Conservation (phyloP, 1,140 invertebrate genomes). For the Teleopsis dalmanni region DNA sequence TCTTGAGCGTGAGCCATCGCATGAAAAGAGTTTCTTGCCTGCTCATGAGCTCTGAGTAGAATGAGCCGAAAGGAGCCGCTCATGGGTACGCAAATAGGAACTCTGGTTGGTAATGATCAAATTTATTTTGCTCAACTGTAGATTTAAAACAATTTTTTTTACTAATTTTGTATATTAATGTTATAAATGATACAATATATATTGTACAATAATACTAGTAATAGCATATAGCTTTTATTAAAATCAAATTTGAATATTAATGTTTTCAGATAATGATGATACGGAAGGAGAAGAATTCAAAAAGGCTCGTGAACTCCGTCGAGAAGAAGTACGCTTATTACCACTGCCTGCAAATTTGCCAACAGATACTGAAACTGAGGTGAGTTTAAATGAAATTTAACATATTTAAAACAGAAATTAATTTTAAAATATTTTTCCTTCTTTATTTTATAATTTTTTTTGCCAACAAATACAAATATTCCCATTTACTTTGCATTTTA, state of each 20-base stretch:
- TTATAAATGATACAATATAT: too few species aligned
- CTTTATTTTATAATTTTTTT: slow-evolving; percentile 11
- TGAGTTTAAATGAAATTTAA: slow-evolving; percentile 43
- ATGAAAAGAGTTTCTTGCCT: too few species aligned
- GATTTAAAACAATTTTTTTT: not conserved
- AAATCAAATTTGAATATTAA: not conserved
- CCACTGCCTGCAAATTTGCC: slow-evolving; percentile 52
- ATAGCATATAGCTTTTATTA: not conserved
- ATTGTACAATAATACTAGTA: too few species aligned
- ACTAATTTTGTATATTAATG: too few species aligned
- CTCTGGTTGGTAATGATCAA: too few species aligned
- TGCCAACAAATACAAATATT: slow-evolving; percentile 6
- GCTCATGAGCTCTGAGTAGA: too few species aligned
- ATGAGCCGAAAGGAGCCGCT: too few species aligned
- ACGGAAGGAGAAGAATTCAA: slow-evolving; percentile 66
- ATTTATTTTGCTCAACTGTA: not conserved
- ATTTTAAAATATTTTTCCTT: not conserved
- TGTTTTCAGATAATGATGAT: slow-evolving; percentile 52
- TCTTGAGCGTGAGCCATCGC: too few species aligned
- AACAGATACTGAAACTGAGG: slow-evolving; percentile 70
- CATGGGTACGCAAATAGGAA: too few species aligned
- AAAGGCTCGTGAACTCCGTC: slow-evolving; percentile 55
- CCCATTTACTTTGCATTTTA: slow-evolving; percentile 12
- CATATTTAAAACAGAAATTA: not conserved
- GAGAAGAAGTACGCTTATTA: slow-evolving; percentile 60